Evolutionary conservation across 2,888 invertebrate genomes (phyloP).

Genomic region (Mesorhabditis sp.): DNA sequence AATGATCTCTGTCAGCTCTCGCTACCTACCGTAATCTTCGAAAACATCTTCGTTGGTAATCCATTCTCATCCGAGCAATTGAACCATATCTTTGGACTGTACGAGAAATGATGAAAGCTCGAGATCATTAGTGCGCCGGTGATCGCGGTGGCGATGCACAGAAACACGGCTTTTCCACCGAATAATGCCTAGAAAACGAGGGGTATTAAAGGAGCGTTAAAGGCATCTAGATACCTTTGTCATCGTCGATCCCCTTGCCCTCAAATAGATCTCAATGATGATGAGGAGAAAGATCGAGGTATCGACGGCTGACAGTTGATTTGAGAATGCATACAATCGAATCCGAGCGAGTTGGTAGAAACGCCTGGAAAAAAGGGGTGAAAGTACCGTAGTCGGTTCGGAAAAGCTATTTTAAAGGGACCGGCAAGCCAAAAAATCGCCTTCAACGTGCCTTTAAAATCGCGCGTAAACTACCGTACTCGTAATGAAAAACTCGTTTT

Average conservation of each 20-base stretch:
- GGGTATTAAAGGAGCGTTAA: background rate
- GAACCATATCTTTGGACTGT: background rate
- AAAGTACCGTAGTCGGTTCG: no score
- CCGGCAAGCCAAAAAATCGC: no score
- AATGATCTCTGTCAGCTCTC: no score
- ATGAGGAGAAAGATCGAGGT: background rate
- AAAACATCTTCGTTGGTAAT: background rate
- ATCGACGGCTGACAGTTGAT: constrained; percentile 4
- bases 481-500: no score
- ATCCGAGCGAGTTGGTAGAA: background rate
- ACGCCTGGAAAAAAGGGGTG: background rate
- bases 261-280: constrained; percentile 6
- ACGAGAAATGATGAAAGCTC: background rate
- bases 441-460: no score
- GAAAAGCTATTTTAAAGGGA: no score
- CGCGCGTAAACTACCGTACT: no score
- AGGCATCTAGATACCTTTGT: background rate
- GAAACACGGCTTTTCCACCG: background rate
- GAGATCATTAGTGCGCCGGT: background rate
- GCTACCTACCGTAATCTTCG: background rate
- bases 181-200: background rate
- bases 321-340: constrained; percentile 2
- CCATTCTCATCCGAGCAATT: constrained; percentile 6
- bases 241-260: background rate
- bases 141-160: background rate